Evolutionary conservation across 2,113 vertebrate genomes (phyloP), one percentile per base, ranked within the genome.

Genomic region (Stercorarius parasiticus): DNA sequence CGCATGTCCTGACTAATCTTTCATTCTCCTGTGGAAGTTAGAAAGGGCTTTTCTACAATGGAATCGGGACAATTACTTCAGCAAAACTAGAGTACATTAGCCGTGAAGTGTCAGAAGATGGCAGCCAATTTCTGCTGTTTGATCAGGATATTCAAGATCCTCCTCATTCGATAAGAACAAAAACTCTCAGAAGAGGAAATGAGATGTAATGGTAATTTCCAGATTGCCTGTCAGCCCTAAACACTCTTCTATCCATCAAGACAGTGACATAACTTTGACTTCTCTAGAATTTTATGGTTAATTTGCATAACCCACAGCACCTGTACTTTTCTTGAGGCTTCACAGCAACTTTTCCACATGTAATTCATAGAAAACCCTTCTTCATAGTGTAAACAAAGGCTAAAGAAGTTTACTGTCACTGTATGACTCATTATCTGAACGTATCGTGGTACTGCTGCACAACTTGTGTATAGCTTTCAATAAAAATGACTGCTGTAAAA

Each of bases 141-240:
- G 97, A 97, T 97, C 96, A 94, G 91, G 80, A 64, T 78, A 80
- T 90, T 97, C 95, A 96, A 94, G 96, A 96, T 94, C 78, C 49
- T 74, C 62, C 82, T 96, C 93, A 47, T 86, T 90, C 9, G n/a
- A 65, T 74, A 94, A 94, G 93, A 94, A 89, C 47, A 34, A 90
- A 97, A 95, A 90, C 94, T 82, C 94, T 93, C 15, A 15, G 80
- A 94, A 66, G 80, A 71, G 82, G 95, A 97, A 97, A 98, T 96
- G 93, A 98, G 97, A 93, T 86, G 91, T 95, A 95, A 97, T 96
- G 96, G 93, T 95, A 95, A 97, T 96, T 97, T 97, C 95, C 90
- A 96, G 97, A 97, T 97, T 98, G 92, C 97, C 93, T 98, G 97
- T 96, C 98, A 98, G 84, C 76, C 56, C 79, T 95, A 58, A 97